phyloP scores from a whole-genome alignment of 2,888 invertebrate genomes.

The Fabriciana adippe region DNA sequence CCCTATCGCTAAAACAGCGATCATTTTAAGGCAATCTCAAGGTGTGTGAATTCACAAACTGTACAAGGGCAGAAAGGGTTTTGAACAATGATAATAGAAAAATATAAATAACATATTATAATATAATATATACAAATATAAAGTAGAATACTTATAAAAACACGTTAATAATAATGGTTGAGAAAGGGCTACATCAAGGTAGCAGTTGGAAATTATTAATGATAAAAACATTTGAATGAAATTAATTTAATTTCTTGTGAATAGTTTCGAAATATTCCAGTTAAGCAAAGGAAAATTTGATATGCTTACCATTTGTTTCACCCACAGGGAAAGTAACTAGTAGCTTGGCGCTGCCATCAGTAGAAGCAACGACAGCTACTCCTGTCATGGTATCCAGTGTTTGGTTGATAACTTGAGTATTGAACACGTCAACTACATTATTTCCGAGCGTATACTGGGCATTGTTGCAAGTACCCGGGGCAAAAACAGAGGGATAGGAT shows the following conservation, averaged over 20 bases:
- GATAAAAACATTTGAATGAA: not conserved
- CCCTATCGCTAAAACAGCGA: too few relatives aligned
- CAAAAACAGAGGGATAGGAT: slow-evolving; percentile 57
- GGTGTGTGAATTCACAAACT: too few relatives aligned
- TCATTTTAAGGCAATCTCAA: too few relatives aligned
- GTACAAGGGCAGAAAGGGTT: too few relatives aligned
- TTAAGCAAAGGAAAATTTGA: not conserved
- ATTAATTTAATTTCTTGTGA: not conserved
- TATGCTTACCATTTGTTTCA: slow-evolving; percentile 54
- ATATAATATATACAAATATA: too few relatives aligned
- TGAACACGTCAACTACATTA: slow-evolving; percentile 51
- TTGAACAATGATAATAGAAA: too few relatives aligned
- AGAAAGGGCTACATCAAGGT: too few relatives aligned
- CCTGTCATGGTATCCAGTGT: slow-evolving; percentile 77
- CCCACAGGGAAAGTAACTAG: slow-evolving; percentile 83
- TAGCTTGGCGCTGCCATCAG: slow-evolving; percentile 81
- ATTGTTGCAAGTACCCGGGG: slow-evolving; percentile 60
- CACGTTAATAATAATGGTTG: too few relatives aligned
- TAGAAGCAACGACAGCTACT: slow-evolving; percentile 59
- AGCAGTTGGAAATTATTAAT: too few relatives aligned
- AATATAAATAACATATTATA: too few relatives aligned
- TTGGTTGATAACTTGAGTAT: slow-evolving; percentile 69
- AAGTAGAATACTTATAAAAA: too few relatives aligned
- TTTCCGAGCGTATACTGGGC: slow-evolving; percentile 56
- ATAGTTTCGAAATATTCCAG: not conserved